Conservation (phyloP, 2,113 vertebrate genomes). For the Urocitellus parryii region DNA sequence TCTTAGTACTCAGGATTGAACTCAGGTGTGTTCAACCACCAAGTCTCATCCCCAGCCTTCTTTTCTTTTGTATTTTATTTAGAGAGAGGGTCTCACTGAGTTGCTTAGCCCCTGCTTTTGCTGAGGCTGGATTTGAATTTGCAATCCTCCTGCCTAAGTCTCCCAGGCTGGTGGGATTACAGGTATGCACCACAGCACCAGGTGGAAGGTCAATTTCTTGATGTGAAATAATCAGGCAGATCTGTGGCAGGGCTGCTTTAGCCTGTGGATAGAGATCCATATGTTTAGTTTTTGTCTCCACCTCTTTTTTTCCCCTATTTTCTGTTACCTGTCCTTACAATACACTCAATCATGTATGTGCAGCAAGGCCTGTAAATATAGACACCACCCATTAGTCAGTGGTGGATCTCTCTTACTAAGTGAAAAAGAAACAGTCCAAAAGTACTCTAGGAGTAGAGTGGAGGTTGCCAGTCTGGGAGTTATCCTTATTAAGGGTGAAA, state of each 20-base stretch:
- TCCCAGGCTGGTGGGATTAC: background rate
- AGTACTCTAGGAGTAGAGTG: background rate
- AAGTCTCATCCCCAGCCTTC: no score
- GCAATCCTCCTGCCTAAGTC: background rate
- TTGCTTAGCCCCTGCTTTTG: no score
- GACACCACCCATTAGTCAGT: no score
- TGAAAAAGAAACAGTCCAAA: no score
- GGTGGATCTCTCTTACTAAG: no score
- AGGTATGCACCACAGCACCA: background rate
- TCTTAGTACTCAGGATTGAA: no score
- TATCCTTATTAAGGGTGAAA: background rate
- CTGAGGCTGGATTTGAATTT: background rate
- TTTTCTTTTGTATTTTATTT: background rate
- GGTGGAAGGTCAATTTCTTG: background rate
- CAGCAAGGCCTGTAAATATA: no score
- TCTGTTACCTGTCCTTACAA: background rate
- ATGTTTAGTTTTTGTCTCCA: background rate
- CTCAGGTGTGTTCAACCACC: no score
- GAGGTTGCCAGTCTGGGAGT: background rate
- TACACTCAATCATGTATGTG: no score
- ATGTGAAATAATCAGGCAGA: background rate
- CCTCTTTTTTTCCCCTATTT: background rate
- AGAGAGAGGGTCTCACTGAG: background rate
- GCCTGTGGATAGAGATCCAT: background rate
- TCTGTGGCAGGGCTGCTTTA: background rate